Percentiles rank a stretch among this genome's conserved stretches.
Evolutionary conservation across 35 echinoderm and acorn worm genomes (phyloP).

Genomic region (Heliocidaris erythrogramma): DNA sequence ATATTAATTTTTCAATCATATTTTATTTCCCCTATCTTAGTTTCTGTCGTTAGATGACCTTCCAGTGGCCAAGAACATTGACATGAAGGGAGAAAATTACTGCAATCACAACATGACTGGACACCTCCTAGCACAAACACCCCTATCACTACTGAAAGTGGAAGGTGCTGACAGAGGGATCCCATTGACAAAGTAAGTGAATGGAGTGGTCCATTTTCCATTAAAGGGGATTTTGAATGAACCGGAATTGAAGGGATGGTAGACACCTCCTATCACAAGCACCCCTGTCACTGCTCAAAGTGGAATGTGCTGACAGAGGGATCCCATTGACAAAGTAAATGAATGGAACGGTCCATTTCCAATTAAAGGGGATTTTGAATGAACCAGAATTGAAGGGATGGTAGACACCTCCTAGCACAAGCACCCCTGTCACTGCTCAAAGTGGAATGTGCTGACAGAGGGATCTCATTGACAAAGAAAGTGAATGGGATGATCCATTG

Average conservation of each 20-base stretch:
- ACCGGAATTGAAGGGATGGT: background rate
- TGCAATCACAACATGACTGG: conserved; percentile 57
- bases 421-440: conserved; percentile 58
- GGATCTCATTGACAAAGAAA: conserved; percentile 56
- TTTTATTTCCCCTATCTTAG: background rate
- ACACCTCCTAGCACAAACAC: conserved; percentile 48
- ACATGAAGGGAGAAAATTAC: conserved; percentile 48
- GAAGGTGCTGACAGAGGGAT: conserved; percentile 46
- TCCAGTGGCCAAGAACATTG: conserved; percentile 57
- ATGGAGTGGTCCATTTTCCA: background rate
- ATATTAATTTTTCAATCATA: background rate
- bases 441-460: conserved; percentile 46
- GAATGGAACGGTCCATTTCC: background rate
- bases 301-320: conserved; percentile 44
- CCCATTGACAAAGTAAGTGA: conserved; percentile 58
- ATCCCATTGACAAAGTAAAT: conserved; percentile 60
- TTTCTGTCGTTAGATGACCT: conserved; percentile 65
- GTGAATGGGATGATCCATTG: background rate
- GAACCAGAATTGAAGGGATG: background rate
- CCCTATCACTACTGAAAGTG: conserved; percentile 56
- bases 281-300: conserved; percentile 55
- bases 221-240: background rate
- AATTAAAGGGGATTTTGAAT: background rate
- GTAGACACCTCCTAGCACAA: conserved; percentile 28
- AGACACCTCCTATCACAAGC: conserved; percentile 42